Evolutionary conservation across 1,140 invertebrate species (phyloP), one percentile per base, ranked within the genome.

Genomic region (Pseudomyrmex pallidus): DNA sequence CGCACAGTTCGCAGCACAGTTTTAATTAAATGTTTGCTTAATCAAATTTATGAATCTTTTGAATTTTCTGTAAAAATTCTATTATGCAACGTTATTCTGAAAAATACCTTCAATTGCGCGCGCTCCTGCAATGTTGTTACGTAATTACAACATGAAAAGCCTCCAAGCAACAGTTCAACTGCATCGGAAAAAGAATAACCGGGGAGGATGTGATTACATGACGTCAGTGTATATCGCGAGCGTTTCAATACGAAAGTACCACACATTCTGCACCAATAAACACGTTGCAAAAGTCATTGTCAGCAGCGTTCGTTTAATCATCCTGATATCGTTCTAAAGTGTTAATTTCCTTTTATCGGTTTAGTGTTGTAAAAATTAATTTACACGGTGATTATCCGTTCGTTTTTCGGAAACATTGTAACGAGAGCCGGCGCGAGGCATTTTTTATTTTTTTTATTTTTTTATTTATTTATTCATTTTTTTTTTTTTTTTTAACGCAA

Each of bases 131-230:
- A 35, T 66, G 56, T 50, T 78, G 44, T 46, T 54, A 48, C 59
- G 67, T 44, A 70, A 70, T 72, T 68, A 35, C 61, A 20, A 72
- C 66, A n/a, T 72, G 46, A 80, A 72, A 80, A 80, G 64, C 46
- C 66, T 70, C 35, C 52, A n/a, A 72, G 76, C 76, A 61, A 80
- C 56, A 48, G 54, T 59, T 70, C 54, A 46, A 61, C 20, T 8
- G 22, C 20, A 80, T 70, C 48, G 76, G 67, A 72, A 78, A 78
- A 72, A 70, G 66, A 59, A 56, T 59, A 72, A 80, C 46, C 35
- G 7, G 35, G 59, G 46, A 48, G 35, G 52, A 63, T 17, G 50
- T 35, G 35, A 35, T 35, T 35, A 35, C 1, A 17, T 20, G 25
- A 82, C 63, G 56, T 82, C 56, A 22, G 68, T 52, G 20, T 2